Conservation (phyloP, 2,888 invertebrate genomes). For the Thymelicus acteon region DNA sequence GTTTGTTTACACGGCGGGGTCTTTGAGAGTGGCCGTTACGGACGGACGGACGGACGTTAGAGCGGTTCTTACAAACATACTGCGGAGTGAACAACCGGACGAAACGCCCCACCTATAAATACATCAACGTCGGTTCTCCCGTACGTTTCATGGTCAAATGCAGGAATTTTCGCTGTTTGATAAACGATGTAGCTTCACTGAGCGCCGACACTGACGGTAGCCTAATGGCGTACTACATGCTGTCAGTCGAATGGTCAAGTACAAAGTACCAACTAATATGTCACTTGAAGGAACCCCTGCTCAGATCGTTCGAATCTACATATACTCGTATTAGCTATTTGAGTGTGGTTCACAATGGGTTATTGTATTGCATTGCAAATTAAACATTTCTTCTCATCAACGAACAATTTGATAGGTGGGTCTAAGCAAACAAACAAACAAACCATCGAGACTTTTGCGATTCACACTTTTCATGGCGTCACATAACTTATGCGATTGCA, state of each 20-base stretch:
- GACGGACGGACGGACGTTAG: constrained; percentile 15
- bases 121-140: constrained; percentile 10
- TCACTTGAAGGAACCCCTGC: too few relatives aligned
- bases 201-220: not conserved
- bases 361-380: too few relatives aligned
- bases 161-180: not conserved
- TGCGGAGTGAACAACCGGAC: constrained; percentile 43
- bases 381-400: too few relatives aligned
- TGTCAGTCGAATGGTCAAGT: too few relatives aligned
- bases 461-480: constrained; percentile 1
- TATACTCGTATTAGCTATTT: too few relatives aligned
- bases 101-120: constrained; percentile 27
- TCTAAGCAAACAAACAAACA: too few relatives aligned
- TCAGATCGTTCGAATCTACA: too few relatives aligned
- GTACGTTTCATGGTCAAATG: constrained; percentile 11
- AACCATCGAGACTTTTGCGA: not conserved
- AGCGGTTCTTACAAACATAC: constrained; percentile 38
- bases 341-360: too few relatives aligned
- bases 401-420: too few relatives aligned
- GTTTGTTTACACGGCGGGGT: constrained; percentile 14
- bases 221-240: not conserved
- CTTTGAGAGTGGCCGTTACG: constrained; percentile 12
- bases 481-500: constrained; percentile 3
- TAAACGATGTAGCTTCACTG: not conserved
- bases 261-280: too few relatives aligned